Base-by-base conservation (phyloP, 53 echinoderm and acorn worm species). In the Patiria pectinifera region DNA sequence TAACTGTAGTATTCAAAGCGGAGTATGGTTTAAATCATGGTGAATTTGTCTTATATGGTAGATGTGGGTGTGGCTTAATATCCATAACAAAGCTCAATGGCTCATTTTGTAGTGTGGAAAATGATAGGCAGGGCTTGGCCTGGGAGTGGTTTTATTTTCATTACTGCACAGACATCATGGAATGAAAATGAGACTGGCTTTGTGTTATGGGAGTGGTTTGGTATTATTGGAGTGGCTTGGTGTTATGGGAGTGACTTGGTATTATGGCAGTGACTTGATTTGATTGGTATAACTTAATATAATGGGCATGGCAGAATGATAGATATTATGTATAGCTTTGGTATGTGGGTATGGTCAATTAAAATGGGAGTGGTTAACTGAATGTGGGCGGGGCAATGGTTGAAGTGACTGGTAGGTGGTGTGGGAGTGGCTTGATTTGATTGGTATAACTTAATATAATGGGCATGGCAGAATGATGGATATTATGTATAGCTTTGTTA, bases 311-410 rank as follows among this genome's bases (percentile, higher is more conserved):
- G 8, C 53, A 53, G 8, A 53, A 53, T 53, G 53, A 53, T 8
- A 2, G 8, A 53, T 8, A 53, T 53, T 66, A 13, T 66, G 14
- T 60, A 12, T 60, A 12, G 12, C 60, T 60, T 60, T 8, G 19
- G 2, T 16, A 66, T 66, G 15, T 16, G 26, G 44, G 11, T 25
- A 16, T 84, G 85, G 85, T 63, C 11, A 4, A 6, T 4, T 72
- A 71, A 47, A 11, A 86, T 72, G 71, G 87, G 59, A 48, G 87
- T 87, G 87, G 87, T 87, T 59, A 76, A 87, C 22, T 85, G 61
- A 45, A 53, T 53, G 53, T 53, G 53, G 53, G 8, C 6, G 53
- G 53, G 82, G n/a, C 22, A 58, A 59, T 58, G 16, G 46, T n/a
- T 70, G 7, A 23, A 46, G 47, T 86, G 86, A 86, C 48, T 71